Percentiles rank a stretch among this genome's conserved stretches.
Conservation (phyloP, 1,140 invertebrate genomes). For the Ganaspis sp. region DNA sequence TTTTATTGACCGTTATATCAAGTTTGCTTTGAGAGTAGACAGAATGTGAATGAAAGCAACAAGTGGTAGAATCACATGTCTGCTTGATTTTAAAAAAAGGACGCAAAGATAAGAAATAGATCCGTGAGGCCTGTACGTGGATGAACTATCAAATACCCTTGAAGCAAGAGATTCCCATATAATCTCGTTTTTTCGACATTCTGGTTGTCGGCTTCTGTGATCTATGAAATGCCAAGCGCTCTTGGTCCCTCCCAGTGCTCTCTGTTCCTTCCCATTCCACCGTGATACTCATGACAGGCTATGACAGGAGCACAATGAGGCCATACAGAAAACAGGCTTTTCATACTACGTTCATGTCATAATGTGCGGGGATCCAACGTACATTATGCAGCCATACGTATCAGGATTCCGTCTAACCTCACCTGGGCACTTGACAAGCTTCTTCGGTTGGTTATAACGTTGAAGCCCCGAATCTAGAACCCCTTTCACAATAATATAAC, state of each 20-base stretch:
- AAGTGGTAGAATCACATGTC: not conserved
- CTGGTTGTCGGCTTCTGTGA: conserved; percentile 63
- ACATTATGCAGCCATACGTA: conserved; percentile 36
- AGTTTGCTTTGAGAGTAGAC: not conserved
- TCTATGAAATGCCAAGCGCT: conserved; percentile 62
- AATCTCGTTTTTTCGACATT: conserved; percentile 48
- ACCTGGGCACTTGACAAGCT: conserved; percentile 67
- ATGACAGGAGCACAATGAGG: conserved; percentile 71
- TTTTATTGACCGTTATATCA: too few relatives aligned
- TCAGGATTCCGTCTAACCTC: conserved; percentile 55
- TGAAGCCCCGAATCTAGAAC: conserved; percentile 18
- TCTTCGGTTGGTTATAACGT: conserved; percentile 42
- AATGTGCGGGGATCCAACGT: conserved; percentile 53
- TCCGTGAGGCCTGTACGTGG: conserved; percentile 44
- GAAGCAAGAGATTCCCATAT: conserved; percentile 52
- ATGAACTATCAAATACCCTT: conserved; percentile 41
- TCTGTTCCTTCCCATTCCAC: conserved; percentile 46
- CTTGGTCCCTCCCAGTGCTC: conserved; percentile 42
- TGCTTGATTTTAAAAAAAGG: not conserved
- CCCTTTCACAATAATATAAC: conserved; percentile 31
- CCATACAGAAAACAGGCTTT: conserved; percentile 65
- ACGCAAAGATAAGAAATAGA: conserved; percentile 14
- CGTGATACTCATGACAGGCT: conserved; percentile 61
- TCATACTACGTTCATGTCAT: conserved; percentile 63
- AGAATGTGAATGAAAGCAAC: not conserved